phyloP scores from a whole-genome alignment of 1,140 invertebrate genomes.

The Monochamus saltuarius region DNA sequence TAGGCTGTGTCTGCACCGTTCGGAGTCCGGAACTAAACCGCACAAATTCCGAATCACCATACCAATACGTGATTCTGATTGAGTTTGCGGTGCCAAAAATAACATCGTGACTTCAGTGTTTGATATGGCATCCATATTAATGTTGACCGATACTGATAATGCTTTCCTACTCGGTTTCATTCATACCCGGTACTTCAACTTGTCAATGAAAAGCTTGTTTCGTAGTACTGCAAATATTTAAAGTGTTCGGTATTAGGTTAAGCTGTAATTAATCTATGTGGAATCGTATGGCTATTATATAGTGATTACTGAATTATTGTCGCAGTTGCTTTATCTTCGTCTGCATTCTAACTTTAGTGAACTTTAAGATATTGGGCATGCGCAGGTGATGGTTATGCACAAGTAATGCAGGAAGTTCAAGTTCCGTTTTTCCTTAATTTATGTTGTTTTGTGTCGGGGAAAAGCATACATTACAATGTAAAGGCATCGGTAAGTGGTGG shows the following conservation, averaged over 20 bases:
- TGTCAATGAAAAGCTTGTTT: constrained; percentile 21
- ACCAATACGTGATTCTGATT: constrained; percentile 24
- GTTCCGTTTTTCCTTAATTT: too few relatives aligned
- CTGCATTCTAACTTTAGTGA: too few relatives aligned
- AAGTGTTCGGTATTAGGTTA: background rate
- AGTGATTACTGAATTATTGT: too few relatives aligned
- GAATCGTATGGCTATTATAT: background rate
- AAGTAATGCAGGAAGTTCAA: too few relatives aligned
- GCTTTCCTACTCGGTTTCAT: constrained; percentile 24
- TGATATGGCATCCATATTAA: constrained; percentile 28
- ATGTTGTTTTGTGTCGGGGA: too few relatives aligned
- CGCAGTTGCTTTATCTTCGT: too few relatives aligned
- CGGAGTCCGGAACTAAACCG: too few relatives aligned
- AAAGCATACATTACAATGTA: too few relatives aligned
- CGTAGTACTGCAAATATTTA: background rate
- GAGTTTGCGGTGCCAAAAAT: constrained; percentile 28
- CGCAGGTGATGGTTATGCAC: too few relatives aligned
- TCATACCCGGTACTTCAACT: constrained; percentile 25
- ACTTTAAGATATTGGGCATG: too few relatives aligned
- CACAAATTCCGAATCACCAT: constrained; percentile 20
- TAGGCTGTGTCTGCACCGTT: too few relatives aligned
- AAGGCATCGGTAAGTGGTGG: too few relatives aligned
- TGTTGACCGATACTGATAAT: constrained; percentile 22
- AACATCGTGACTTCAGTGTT: constrained; percentile 33
- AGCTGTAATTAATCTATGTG: constrained; percentile 6